phyloP scores from a whole-genome alignment of 2,888 invertebrate species.

The Melinaea marsaeus region DNA sequence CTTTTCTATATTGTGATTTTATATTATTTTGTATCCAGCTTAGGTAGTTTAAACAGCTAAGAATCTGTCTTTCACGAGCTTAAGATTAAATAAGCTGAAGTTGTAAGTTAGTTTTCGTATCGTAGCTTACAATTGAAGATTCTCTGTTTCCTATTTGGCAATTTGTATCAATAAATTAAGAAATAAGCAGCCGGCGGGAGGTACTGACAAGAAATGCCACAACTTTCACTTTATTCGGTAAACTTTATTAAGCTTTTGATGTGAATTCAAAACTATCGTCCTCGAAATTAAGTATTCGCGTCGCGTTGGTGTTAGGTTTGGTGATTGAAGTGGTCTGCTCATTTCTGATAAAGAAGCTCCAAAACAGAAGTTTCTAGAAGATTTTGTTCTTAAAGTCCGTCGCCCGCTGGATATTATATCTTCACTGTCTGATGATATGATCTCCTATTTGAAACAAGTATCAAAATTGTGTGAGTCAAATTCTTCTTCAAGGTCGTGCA shows the following conservation, averaged over 20 bases:
- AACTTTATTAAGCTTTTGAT: conserved; percentile 32
- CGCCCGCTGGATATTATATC: conserved; percentile 66
- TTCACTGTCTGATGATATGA: conserved; percentile 72
- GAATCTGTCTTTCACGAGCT: no score
- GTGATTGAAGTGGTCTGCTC: conserved; percentile 69
- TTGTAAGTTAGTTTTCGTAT: no score
- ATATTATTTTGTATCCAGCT: no score
- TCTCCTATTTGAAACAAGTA: conserved; percentile 69
- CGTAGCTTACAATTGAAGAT: no score
- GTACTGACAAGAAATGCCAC: no score
- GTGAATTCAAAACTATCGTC: conserved; percentile 67
- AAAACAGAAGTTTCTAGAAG: conserved; percentile 59
- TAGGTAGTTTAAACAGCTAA: no score
- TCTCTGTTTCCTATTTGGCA: no score
- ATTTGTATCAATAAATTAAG: no score
- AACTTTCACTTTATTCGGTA: no score
- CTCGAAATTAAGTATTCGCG: conserved; percentile 65
- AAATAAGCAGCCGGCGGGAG: no score
- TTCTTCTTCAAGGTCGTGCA: conserved; percentile 70
- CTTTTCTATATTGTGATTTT: not conserved
- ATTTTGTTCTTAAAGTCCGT: conserved; percentile 53
- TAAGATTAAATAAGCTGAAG: no score
- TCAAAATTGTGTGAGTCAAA: conserved; percentile 65
- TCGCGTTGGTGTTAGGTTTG: conserved; percentile 47
- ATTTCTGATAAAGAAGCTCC: conserved; percentile 65